A percentile compares a stretch with the other conserved stretches of the same genome.
Conservation (phyloP, 2,797 vertebrate species). For the Arctocebus calabarensis region DNA sequence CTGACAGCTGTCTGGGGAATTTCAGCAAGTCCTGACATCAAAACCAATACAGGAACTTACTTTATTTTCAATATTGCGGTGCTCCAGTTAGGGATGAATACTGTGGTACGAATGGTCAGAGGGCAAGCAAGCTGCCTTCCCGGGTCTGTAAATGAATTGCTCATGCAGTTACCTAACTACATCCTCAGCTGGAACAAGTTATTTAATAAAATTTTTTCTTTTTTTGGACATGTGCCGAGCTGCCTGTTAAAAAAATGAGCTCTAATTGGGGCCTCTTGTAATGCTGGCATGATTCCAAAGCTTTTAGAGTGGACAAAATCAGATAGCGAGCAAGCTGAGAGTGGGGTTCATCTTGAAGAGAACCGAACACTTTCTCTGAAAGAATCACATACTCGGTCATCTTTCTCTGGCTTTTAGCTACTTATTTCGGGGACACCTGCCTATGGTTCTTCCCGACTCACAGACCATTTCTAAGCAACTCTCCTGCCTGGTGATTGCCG, state of each 20-base stretch:
- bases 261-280: conserved; percentile 61
- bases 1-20: not conserved
- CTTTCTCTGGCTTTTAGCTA: not conserved
- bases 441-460: rapidly evolving
- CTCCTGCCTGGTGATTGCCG: not conserved
- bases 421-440: not conserved
- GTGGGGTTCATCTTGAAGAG: not conserved
- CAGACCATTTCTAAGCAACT: not conserved
- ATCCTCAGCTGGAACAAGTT: conserved; percentile 61
- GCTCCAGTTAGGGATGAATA: conserved; percentile 59
- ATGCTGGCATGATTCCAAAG: conserved; percentile 47
- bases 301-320: conserved; percentile 31
- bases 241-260: conserved; percentile 55
- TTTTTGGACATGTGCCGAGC: conserved; percentile 60
- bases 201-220: conserved; percentile 63
- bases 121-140: conserved; percentile 67
- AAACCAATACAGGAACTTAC: not conserved
- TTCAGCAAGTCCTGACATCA: not conserved
- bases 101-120: conserved; percentile 54
- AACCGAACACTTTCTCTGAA: not conserved
- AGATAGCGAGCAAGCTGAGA: not conserved
- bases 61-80: not conserved
- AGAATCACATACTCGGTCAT: not conserved
- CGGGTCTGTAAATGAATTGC: conserved; percentile 55
- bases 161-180: conserved; percentile 49